These are phyloP conservation scores for Diadema setosum DNA, from an alignment of 35 echinoderm and acorn worm genomes.

Conservation along the genomic window DNA sequence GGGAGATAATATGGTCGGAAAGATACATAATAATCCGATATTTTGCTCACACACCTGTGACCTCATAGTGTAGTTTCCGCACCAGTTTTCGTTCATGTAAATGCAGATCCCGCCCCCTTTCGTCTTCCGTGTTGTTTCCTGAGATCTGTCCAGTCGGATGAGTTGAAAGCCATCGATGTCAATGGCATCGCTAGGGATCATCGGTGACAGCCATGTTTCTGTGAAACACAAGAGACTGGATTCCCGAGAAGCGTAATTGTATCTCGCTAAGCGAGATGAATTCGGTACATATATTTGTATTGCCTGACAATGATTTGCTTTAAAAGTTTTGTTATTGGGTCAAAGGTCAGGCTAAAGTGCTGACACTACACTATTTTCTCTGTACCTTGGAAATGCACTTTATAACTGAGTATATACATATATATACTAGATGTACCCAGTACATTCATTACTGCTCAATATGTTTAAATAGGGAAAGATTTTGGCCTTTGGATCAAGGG, in stretches of 20 bases:
- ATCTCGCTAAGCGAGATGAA: no score
- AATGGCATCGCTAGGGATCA: not conserved
- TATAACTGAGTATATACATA: no score
- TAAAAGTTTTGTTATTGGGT: no score
- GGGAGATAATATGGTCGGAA: conserved; percentile 13
- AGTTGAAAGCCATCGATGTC: conserved; percentile 1
- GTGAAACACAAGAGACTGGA: conserved; percentile 36
- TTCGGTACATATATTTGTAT: no score
- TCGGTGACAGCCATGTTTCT: conserved; percentile 56
- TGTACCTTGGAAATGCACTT: no score
- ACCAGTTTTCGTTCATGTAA: not conserved
- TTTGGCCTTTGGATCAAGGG: no score
- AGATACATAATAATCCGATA: conserved; percentile 15
- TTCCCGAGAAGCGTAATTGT: not conserved
- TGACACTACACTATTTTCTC: no score
- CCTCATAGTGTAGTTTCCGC: not conserved
- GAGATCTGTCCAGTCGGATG: not conserved
- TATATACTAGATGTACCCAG: no score
- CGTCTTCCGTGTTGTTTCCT: not conserved
- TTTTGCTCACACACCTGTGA: not conserved
- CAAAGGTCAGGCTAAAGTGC: no score
- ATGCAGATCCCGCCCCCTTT: not conserved
- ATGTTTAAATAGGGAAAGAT: no score
- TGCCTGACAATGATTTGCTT: no score
- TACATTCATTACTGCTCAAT: no score